Evolutionary conservation across 2,113 vertebrate genomes (phyloP), one percentile per base, ranked within the genome.

Genomic region (Serinus canaria): DNA sequence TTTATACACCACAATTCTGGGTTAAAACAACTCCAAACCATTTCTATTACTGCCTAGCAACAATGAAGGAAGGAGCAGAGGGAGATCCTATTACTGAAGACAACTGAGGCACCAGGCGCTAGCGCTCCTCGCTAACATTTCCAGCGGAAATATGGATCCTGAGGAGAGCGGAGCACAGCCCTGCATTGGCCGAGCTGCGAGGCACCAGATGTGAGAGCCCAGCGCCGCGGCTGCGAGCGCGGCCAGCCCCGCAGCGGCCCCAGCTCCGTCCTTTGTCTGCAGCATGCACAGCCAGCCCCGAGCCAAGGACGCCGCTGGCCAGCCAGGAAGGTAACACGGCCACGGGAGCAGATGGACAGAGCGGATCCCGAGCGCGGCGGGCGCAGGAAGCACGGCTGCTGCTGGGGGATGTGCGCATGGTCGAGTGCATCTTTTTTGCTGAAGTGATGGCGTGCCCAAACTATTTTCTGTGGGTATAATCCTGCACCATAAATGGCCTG

Each of bases 361-460:
- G n/a, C 33, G 97, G 96, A 97, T 55, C 74, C 95, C n/a, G 96
- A 85, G 97, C 93, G 95, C 88, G 96, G 97, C 97, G 95, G 89
- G 70, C 95, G 94, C 94, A 93, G 95, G 91, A 66, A 96, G 97
- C 97, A 97, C 94, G 49, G 93, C 96, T 96, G 93, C 96, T 96
- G 97, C 4, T 94, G 97, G 97, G 96, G 97, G 97, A 97, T 97
- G 97, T 97, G 98, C 97, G 96, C 98, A 97, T 97, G 98, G 96
- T 97, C 94, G 28, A 96, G 70, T 97, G 97, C 97, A 97, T 97
- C 98, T 95, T 97, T 97, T 97, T 47, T 91, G 95, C 97, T 95
- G 97, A 98, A 98, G 96, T 89, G 97, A 98, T 98, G 98, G 98
- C 96, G 96, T 97, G 97, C 97, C 98, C 96, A 97, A 98, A 98